Base-by-base conservation (phyloP, 2,888 invertebrate species). In the Girardia tigrina region DNA sequence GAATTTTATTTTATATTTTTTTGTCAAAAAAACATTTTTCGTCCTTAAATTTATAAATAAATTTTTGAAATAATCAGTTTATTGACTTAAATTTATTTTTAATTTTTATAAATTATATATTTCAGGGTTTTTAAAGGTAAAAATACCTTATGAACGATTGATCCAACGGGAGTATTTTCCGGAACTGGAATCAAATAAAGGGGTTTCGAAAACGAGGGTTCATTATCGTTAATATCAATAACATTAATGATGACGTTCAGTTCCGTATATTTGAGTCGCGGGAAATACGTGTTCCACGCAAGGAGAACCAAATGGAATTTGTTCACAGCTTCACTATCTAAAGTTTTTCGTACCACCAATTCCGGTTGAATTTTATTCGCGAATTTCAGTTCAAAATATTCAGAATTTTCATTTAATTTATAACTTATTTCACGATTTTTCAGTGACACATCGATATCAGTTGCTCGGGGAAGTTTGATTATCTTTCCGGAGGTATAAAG, bases 391-490 rank as follows among this genome's bases (percentile, higher is more conserved):
- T 56, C 56, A 56, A 56, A 56, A 56, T 56, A 56, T 8, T 56
- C 56, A 4, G 56, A 56, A 6, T 6, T 6, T 20, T 4, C n/a
- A 20, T 56, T 4, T n/a, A 56, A 56, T 56, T 56, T 56, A 56
- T 56, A 56, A 56, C 56, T 56, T n/a, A 56, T 56, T 56, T 56
- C 56, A 56, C 23, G n/a, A n/a, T 56, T 56, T 56, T 56, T 56
- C 56, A 56, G 23, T n/a, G 56, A 56, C 4, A 56, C 56, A 56
- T 56, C 56, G n/a, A 6, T 56, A 23, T 56, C 56, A 2, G n/a
- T n/a, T 16, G 56, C 56, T 56, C 56, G 56, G n/a, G 56, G 56
- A 8, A 56, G 56, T 23, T 56, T 56, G 4, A 56, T 56, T 23
- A 23, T 56, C 23, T 56, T 56, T 20, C 56, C 56, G n/a, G 8